A percentile compares a stretch with the other conserved stretches of the same genome.
Conservation (phyloP, 92 coral and sea anemone species). For the Galaxea fascicularis region DNA sequence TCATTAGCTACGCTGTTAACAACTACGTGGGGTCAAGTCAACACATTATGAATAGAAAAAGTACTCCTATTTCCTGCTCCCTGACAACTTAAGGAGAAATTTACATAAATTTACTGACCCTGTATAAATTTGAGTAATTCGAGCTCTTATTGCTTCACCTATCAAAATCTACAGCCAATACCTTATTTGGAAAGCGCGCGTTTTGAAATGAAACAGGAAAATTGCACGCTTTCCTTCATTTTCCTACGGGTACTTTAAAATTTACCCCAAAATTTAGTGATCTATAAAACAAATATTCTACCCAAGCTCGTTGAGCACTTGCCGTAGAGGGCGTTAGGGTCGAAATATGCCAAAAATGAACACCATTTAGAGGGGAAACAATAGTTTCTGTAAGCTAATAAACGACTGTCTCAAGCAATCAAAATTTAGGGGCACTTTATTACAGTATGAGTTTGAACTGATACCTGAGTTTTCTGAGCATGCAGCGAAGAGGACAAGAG, state of each 20-base stretch:
- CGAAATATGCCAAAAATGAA: too few relatives aligned
- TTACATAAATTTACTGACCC: background rate
- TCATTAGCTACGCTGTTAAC: background rate
- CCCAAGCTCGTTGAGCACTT: too few relatives aligned
- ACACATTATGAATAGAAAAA: background rate
- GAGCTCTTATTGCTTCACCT: background rate
- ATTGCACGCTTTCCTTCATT: too few relatives aligned
- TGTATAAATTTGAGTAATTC: background rate
- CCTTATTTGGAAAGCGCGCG: background rate
- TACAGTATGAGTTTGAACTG: too few relatives aligned
- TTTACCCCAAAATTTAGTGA: too few relatives aligned
- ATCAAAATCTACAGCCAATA: background rate
- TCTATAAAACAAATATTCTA: too few relatives aligned
- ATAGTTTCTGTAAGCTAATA: too few relatives aligned
- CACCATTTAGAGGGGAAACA: too few relatives aligned
- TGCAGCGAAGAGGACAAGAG: slow-evolving; percentile 68
- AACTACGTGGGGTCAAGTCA: slow-evolving; percentile 37
- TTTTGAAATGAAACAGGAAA: background rate
- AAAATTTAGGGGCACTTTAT: too few relatives aligned
- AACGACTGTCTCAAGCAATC: too few relatives aligned
- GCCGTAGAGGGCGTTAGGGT: too few relatives aligned
- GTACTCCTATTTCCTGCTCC: background rate
- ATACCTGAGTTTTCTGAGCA: slow-evolving; percentile 59
- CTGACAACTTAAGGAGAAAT: slow-evolving; percentile 2
- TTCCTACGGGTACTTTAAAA: too few relatives aligned